These are phyloP conservation scores for Malurus elegans DNA, from an alignment of 2,113 vertebrate genomes.

Conservation along the genomic window DNA sequence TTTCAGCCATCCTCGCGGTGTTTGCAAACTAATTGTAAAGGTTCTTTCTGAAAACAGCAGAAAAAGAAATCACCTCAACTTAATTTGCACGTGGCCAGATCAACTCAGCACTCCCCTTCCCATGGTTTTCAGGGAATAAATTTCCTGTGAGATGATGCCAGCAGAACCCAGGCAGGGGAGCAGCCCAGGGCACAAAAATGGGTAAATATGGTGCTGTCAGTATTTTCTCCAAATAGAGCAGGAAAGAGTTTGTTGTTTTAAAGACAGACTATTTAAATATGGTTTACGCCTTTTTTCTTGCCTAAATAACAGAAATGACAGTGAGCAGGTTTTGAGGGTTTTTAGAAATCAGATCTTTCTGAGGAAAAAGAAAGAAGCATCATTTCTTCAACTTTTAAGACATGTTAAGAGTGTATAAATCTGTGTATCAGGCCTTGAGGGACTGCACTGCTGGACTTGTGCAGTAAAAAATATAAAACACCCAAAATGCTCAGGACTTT, in stretches of 20 bases:
- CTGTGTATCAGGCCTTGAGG: neutral
- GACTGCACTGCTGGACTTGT: neutral
- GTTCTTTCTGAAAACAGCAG: neutral
- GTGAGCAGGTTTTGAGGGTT: neutral
- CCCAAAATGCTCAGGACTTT: neutral
- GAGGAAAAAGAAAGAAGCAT: neutral
- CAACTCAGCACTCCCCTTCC: neutral
- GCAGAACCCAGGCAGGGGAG: neutral
- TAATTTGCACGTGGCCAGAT: neutral
- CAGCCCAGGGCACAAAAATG: neutral
- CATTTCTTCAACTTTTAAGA: neutral
- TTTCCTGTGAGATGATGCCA: neutral
- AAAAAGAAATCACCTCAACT: neutral
- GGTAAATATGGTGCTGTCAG: neutral
- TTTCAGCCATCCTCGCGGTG: neutral
- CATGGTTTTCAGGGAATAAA: neutral
- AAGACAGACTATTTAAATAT: too few relatives aligned
- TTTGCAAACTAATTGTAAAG: neutral
- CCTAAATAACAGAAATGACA: neutral
- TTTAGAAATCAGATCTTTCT: neutral
- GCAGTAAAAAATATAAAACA: slow-evolving; percentile 17
- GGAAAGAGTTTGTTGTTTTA: neutral
- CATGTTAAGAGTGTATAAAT: slow-evolving; percentile 29
- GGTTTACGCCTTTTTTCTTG: neutral
- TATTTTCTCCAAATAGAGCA: neutral